Base-by-base conservation (phyloP, 2,797 vertebrate species). In the Cuniculus paca region DNA sequence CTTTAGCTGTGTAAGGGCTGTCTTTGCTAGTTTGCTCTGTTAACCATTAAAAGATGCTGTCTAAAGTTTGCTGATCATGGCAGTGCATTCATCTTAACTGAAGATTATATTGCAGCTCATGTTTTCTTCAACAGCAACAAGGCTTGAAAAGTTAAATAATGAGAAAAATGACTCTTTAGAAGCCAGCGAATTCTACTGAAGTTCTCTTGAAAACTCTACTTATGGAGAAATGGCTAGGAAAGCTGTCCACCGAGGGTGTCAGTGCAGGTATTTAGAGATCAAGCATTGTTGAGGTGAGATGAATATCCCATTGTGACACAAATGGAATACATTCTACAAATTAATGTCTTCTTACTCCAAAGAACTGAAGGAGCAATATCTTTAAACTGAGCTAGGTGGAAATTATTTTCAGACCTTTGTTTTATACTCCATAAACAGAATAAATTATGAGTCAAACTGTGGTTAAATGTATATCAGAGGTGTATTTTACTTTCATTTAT, bases 141-240 rank as follows among this genome's bases (percentile, higher is more conserved):
- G 84, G 14, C 78, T 95, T 96, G 70, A 97, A 96, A 97, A 96
- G 95, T 96, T 96, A 97, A 97, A 95, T 97, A 97, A 97, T 96
- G 91, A 97, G 91, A 88, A 97, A 48, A 97, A 97, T 94, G 91
- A 84, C 88, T 78, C 95, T 95, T 96, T 92, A 96, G 95, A 89
- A 31, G 50, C 87, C 79, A 83, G 61, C 11, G 74, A 95, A 95
- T 93, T 89, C 79, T 95, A 54, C 77, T 96, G 92, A 95, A 97
- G 94, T 97, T 97, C 97, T 96, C 97, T 97, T 96, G 95, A 97
- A 97, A 94, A 94, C 80, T 89, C 92, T 91, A 97, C 63, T 45
- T 88, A 88, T 11, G 31, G 78, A 96, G 92, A 88, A 96, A 96
- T 75, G 63, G 72, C 54, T 45, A 56, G 87, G 80, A 95, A 92